These are phyloP conservation scores for Poeciliopsis retropinna DNA, from an alignment of 2,113 vertebrate genomes.

Conservation along the genomic window DNA sequence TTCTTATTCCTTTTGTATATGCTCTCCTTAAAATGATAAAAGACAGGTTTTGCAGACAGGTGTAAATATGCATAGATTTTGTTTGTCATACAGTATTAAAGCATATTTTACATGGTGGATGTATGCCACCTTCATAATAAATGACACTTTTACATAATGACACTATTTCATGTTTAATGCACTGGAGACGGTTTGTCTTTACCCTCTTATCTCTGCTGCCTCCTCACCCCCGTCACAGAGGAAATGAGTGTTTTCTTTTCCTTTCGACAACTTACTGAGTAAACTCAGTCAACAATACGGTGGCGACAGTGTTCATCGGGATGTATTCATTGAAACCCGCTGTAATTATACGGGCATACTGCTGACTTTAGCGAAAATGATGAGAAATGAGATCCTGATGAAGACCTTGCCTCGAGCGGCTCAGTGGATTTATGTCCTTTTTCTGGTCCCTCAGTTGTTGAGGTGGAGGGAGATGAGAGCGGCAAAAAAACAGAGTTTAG, in stretches of 20 bases:
- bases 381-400: constrained; percentile 75
- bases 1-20: not conserved
- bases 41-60: constrained; percentile 19
- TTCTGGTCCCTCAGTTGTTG: constrained; percentile 35
- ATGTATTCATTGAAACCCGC: constrained; percentile 52
- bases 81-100: constrained; percentile 34
- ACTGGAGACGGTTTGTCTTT: constrained; percentile 33
- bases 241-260: constrained; percentile 26
- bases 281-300: constrained; percentile 52
- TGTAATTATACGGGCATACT: constrained; percentile 71
- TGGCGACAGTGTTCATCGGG: constrained; percentile 19
- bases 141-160: constrained; percentile 60
- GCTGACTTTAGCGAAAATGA: constrained; percentile 77
- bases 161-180: constrained; percentile 67
- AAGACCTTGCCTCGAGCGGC: constrained; percentile 80
- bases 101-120: constrained; percentile 39
- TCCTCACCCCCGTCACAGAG: constrained; percentile 30
- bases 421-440: constrained; percentile 73
- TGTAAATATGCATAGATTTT: constrained; percentile 30
- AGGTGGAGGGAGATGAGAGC: constrained; percentile 21
- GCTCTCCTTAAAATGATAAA: constrained; percentile 7
- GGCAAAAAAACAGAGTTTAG: constrained; percentile 16
- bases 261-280: constrained; percentile 25
- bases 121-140: constrained; percentile 56
- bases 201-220: constrained; percentile 15